Evolutionary conservation across 2,113 vertebrate genomes (phyloP).

Genomic region (Glareola pratincola): DNA sequence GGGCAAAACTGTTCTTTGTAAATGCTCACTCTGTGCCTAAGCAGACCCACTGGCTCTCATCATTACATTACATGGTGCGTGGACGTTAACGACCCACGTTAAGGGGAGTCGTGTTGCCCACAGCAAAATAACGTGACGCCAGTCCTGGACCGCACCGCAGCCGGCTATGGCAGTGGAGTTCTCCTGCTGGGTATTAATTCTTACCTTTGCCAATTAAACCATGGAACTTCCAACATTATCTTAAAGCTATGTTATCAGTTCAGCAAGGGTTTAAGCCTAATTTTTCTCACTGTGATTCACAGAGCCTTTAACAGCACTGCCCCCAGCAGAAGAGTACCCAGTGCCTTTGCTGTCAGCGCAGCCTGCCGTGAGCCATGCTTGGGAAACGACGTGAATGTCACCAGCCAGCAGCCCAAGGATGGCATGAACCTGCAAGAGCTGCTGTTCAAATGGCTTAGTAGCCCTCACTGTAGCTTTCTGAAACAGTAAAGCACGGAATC

Average conservation of each 20-base stretch:
- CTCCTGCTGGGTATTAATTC: not conserved
- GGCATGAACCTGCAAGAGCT: not conserved
- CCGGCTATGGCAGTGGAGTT: accelerated
- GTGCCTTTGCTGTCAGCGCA: not conserved
- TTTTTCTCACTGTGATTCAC: not conserved
- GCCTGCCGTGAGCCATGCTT: not conserved
- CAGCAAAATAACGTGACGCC: accelerated
- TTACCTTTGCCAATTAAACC: not conserved
- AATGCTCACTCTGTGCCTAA: not conserved
- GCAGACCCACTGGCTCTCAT: not conserved
- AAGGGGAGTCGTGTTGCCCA: accelerated
- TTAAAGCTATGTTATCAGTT: not conserved
- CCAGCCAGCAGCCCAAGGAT: too few relatives aligned
- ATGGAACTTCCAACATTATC: not conserved
- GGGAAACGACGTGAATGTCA: not conserved
- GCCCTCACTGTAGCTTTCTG: not conserved
- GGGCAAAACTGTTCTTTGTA: not conserved
- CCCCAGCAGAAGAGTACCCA: not conserved
- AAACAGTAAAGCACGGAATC: not conserved
- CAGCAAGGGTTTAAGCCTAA: too few relatives aligned
- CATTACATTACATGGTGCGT: accelerated
- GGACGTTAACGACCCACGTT: not conserved
- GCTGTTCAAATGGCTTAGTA: not conserved
- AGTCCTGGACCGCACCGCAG: not conserved
- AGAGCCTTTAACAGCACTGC: not conserved